Evolutionary conservation across 2,113 vertebrate genomes (phyloP), one percentile per base, ranked within the genome.

Genomic region (Malurus melanocephalus): DNA sequence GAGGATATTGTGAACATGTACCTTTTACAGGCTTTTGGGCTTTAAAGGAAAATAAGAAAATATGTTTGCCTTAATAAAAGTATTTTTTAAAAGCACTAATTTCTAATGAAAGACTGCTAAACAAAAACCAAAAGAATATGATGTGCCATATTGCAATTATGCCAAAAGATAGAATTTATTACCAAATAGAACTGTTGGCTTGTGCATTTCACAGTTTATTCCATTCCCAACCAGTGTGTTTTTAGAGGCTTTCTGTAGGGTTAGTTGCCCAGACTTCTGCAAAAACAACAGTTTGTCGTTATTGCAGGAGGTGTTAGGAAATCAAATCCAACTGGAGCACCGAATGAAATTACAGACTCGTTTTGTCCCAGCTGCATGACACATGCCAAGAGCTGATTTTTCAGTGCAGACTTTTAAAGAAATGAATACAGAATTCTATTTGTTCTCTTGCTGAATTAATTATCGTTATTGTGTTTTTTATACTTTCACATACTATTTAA

Each of bases 111-210:
- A 82, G 90, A 52, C 43, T 94, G 66, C 87, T 88, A 94, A 94
- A 88, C 28, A 80, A 38, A 20, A 60, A 60, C 33, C 13, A 45
- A 43, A 65, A 27, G 0, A 27, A 79, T 80, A 51, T 45, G 28
- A 71, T 60, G 51, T 94, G 55, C 89, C 95, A 96, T 96, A 96
- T 96, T 94, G 95, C 79, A 96, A 93, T 96, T 96, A 92, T 88
- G 42, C 89, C 93, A 95, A 95, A 93, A 33, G 56, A 93, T 81
- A 94, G 51, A 93, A 96, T 97, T 96, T 96, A 97, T 96, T 96
- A 95, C 84, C 74, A 93, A 96, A 96, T 96, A 95, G 94, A 97
- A 96, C 90, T 94, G 84, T 95, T 95, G 95, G 89, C 80, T 94
- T 93, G 92, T 90, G 53, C 85, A 96, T 95, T 94, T 97, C 94